Conservation (phyloP, 2,888 invertebrate genomes). For the Melieria omissa region DNA sequence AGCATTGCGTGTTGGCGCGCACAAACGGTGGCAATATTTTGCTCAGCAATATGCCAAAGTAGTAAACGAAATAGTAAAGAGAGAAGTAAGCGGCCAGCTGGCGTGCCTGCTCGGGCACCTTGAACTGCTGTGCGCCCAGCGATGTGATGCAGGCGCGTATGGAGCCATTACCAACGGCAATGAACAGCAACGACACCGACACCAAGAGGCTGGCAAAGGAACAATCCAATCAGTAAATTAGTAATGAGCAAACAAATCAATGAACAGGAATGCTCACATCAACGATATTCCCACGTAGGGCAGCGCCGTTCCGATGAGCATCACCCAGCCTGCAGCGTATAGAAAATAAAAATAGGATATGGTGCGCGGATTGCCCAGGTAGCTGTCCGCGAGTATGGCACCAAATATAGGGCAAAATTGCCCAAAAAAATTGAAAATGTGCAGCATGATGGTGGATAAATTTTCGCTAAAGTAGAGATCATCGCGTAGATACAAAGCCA, state of each 20-base stretch:
- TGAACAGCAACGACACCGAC: slow-evolving; percentile 71
- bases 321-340: slow-evolving; percentile 69
- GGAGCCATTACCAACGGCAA: slow-evolving; percentile 76
- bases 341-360: slow-evolving; percentile 72
- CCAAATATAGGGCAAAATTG: slow-evolving; percentile 76
- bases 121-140: slow-evolving; percentile 77
- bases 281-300: slow-evolving; percentile 57
- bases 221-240: background rate
- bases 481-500: slow-evolving; percentile 73
- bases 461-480: slow-evolving; percentile 69
- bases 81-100: slow-evolving; percentile 74
- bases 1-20: slow-evolving; percentile 68
- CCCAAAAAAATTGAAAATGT: slow-evolving; percentile 72
- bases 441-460: slow-evolving; percentile 71
- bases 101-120: slow-evolving; percentile 69
- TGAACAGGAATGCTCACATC: slow-evolving; percentile 47
- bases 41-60: slow-evolving; percentile 73
- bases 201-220: slow-evolving; percentile 67
- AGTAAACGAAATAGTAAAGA: slow-evolving; percentile 74
- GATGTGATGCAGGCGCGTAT: slow-evolving; percentile 79
- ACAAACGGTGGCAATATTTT: slow-evolving; percentile 75
- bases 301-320: slow-evolving; percentile 69
- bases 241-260: background rate
- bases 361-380: slow-evolving; percentile 70
- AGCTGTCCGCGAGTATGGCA: slow-evolving; percentile 75